phyloP scores from a whole-genome alignment of 1,140 invertebrate genomes.

The Schlechtendalia chinensis region DNA sequence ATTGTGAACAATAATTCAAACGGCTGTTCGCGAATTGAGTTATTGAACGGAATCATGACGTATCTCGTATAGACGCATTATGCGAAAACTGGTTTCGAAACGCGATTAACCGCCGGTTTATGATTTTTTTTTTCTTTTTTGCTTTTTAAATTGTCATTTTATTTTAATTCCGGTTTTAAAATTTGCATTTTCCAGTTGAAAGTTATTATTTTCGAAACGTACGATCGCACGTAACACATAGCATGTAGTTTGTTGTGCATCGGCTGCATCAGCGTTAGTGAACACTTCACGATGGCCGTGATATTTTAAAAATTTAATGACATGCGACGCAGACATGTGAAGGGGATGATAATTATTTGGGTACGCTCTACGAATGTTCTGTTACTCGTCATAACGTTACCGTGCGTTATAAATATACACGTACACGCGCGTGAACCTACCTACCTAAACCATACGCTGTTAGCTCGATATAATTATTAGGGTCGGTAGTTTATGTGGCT shows the following conservation, averaged over 20 bases:
- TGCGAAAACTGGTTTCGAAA: no score
- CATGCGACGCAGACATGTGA: constrained; percentile 11
- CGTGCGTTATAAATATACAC: not conserved
- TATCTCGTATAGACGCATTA: no score
- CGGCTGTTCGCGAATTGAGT: no score
- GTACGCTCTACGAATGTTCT: constrained; percentile 8
- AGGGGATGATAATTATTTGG: constrained; percentile 44
- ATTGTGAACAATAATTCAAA: no score
- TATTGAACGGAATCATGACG: no score
- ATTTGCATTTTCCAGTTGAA: not conserved
- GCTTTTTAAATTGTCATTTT: no score
- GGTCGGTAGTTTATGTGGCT: constrained; percentile 39
- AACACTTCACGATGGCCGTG: not conserved
- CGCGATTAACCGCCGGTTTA: no score
- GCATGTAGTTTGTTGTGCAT: not conserved
- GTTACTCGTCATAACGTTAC: constrained; percentile 27
- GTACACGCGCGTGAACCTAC: not conserved
- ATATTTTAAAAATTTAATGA: constrained; percentile 22
- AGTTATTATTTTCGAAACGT: not conserved
- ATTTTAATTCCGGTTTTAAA: not conserved
- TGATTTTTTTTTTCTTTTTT: no score
- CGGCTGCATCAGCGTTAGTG: not conserved
- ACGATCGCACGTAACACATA: no score
- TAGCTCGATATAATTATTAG: constrained; percentile 35
- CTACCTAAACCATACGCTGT: not conserved